Evolutionary conservation across 2,797 vertebrate species (phyloP).

Genomic region (Bovichtus variegatus): DNA sequence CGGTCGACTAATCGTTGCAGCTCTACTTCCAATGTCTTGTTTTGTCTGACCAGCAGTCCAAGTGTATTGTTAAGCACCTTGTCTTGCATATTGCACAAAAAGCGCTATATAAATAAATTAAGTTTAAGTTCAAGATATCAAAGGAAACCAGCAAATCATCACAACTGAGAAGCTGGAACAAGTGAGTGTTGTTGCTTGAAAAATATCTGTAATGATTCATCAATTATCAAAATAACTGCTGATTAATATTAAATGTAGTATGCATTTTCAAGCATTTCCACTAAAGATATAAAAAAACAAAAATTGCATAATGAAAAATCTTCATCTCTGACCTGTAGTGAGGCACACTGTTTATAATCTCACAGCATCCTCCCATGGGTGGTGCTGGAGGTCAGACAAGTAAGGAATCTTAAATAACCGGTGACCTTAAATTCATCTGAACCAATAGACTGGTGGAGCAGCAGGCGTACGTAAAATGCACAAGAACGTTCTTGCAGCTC

Average conservation of each 20-base stretch:
- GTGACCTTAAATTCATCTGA: conserved; percentile 71
- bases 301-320: background rate
- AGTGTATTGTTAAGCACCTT: no score
- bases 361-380: conserved; percentile 63
- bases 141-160: background rate
- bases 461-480: conserved; percentile 38
- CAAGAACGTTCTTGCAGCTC: conserved; percentile 12
- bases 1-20: no score
- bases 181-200: background rate
- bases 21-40: no score
- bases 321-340: conserved; percentile 62
- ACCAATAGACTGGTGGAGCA: conserved; percentile 30
- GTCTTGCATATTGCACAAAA: no score
- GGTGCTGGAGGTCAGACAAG: conserved; percentile 73
- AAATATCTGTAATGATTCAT: background rate
- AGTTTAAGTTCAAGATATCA: no score
- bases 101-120: no score
- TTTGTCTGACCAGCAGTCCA: no score
- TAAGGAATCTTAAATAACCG: conserved; percentile 78
- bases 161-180: background rate
- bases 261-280: background rate
- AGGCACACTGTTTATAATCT: conserved; percentile 73
- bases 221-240: background rate
- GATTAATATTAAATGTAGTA: background rate
- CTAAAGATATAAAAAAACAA: background rate